A percentile compares a stretch with the other conserved stretches of the same genome.
Evolutionary conservation across 1,140 invertebrate species (phyloP).

Genomic region (Drosophila parabipectinata): DNA sequence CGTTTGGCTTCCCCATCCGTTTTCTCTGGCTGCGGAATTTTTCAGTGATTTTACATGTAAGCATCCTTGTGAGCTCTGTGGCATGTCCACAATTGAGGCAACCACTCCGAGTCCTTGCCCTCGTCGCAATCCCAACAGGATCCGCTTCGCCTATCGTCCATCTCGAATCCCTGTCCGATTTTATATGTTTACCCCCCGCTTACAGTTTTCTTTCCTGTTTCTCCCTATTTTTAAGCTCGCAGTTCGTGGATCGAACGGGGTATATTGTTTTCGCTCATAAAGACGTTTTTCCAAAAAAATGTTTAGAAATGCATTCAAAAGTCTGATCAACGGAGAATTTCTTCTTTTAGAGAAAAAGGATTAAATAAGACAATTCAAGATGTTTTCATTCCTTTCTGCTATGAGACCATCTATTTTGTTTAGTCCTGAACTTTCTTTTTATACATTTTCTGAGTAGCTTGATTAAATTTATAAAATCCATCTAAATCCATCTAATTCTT

Average conservation of each 20-base stretch:
- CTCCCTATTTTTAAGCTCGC: conserved; percentile 3
- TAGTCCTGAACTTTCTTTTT: neutral
- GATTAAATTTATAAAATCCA: too few relatives aligned
- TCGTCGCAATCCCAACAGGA: neutral
- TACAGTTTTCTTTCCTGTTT: conserved; percentile 22
- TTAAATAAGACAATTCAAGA: neutral
- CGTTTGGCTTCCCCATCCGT: conserved; percentile 53
- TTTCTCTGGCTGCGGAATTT: conserved; percentile 56
- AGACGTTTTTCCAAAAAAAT: conserved; percentile 1
- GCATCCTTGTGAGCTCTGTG: conserved; percentile 77
- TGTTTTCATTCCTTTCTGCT: neutral
- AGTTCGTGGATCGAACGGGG: neutral
- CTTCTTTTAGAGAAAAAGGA: too few relatives aligned
- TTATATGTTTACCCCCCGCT: conserved; percentile 59
- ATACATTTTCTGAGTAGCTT: too few relatives aligned
- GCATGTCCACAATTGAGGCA: conserved; percentile 80
- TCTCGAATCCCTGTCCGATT: conserved; percentile 53
- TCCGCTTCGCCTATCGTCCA: conserved; percentile 29
- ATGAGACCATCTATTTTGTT: neutral
- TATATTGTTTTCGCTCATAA: conserved; percentile 8
- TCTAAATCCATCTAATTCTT: too few relatives aligned
- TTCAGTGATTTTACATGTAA: conserved; percentile 81
- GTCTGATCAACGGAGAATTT: neutral
- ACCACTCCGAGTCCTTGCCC: conserved; percentile 38
- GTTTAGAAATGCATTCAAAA: neutral